Evolutionary conservation across 2,113 vertebrate species (phyloP), one percentile per base, ranked within the genome.

Genomic region (Pycnonotus jocosus): DNA sequence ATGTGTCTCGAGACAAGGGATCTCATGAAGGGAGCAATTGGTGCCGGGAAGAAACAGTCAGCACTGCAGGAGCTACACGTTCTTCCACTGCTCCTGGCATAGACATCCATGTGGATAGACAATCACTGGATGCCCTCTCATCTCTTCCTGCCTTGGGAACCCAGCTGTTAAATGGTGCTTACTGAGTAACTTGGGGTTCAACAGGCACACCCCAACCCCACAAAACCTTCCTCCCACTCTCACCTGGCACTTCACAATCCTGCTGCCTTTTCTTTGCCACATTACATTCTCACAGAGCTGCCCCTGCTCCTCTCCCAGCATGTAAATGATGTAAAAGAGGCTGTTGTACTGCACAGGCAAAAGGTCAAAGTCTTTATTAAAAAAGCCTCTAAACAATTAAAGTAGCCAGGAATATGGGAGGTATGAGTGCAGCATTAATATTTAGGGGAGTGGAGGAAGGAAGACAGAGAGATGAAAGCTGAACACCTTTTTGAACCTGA

Each of bases 401-500:
- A 87, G 88, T 61, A 80, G 72, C 73, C 77, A 80, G 0, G 42
- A 90, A 72, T 66, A 80, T 5, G 22, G 88, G 86, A 80, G 91
- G 93, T 58, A 93, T 37, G 88, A 95, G 74, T 31, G 37, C 58
- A 77, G 71, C 81, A 80, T 95, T 93, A 93, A 91, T 95, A 95
- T 82, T 92, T 82, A 80, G 94, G 38, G 65, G 77, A 94, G 84
- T 73, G 62, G 54, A 96, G 86, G 92, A 95, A 96, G 86, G 83
- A 93, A 93, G 95, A 93, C 92, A 92, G 81, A 85, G 85, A 97
- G 92, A 96, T 96, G 95, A 96, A 97, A 97, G 95, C 94, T 47
- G 91, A 96, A 86, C 88, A 96, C 95, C 93, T 96, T 96, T 95
- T 70, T 97, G 96, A 96, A 94, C 89, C 54, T 76, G 73, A 87